Evolutionary conservation across 2,888 invertebrate species (phyloP).

Genomic region (Tillus elongatus): DNA sequence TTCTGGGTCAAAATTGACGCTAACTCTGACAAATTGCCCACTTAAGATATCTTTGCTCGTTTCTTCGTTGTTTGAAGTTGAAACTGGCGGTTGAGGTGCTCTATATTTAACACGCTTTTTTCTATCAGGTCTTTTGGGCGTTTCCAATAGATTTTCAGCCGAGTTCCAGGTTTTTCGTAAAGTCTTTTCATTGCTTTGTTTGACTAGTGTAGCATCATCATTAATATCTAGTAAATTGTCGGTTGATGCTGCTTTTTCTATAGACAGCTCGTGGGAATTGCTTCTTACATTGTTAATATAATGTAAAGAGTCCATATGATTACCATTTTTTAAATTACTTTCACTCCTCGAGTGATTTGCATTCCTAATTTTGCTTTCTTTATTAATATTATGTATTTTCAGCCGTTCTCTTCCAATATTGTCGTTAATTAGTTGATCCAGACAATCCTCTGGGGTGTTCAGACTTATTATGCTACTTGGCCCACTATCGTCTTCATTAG

Average conservation of each 20-base stretch:
- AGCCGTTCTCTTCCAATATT: not conserved
- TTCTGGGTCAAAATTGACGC: conserved; percentile 29
- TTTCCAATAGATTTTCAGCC: conserved; percentile 36
- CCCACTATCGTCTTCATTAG: conserved; percentile 16
- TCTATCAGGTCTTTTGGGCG: conserved; percentile 35
- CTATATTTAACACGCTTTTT: conserved; percentile 31
- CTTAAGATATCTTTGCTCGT: conserved; percentile 33
- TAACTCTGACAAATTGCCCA: conserved; percentile 41
- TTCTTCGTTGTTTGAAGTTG: conserved; percentile 11
- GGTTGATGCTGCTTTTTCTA: conserved; percentile 28
- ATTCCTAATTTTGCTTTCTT: not conserved
- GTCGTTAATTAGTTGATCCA: conserved; percentile 15
- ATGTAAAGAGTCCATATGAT: no score
- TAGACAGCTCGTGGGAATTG: not conserved
- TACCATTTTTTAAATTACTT: no score
- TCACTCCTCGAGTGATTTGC: not conserved
- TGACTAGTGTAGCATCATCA: conserved; percentile 25
- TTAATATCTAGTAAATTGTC: conserved; percentile 31
- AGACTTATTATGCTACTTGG: conserved; percentile 38
- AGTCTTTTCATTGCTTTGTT: conserved; percentile 17
- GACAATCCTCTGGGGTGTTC: conserved; percentile 34
- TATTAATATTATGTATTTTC: not conserved
- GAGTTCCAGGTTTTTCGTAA: conserved; percentile 40
- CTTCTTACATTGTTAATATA: no score
- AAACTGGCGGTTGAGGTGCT: conserved; percentile 33